A percentile compares a stretch with the other conserved stretches of the same genome.
These are phyloP conservation scores for Orientallactaga sibirica DNA, from an alignment of 2,797 vertebrate genomes.

Conservation along the genomic window DNA sequence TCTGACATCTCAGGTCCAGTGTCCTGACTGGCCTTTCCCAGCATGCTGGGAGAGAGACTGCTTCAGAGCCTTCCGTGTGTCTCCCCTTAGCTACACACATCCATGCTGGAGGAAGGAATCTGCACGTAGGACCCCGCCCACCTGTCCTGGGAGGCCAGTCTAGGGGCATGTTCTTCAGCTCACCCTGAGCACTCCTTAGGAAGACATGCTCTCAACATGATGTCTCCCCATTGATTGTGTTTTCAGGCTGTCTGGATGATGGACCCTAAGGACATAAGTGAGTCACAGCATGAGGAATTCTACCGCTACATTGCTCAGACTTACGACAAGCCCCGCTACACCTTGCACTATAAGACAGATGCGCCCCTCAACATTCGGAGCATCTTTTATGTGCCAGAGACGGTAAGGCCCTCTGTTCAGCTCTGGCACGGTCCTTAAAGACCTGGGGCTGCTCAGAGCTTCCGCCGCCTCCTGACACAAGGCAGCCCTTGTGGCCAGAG, in stretches of 20 bases:
- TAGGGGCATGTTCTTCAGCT: background rate
- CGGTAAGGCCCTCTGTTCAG: slow-evolving; percentile 85
- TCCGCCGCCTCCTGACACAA: background rate
- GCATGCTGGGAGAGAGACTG: background rate
- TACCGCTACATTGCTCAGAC: slow-evolving; percentile 95
- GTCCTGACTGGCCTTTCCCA: background rate
- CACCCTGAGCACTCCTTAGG: background rate
- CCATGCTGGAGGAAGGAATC: background rate
- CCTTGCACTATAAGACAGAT: slow-evolving; percentile 95
- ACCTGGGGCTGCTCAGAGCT: background rate
- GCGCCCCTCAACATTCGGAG: slow-evolving; percentile 97
- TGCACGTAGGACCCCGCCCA: background rate
- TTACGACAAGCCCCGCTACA: slow-evolving; percentile 95
- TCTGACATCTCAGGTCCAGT: background rate
- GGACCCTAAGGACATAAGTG: slow-evolving; percentile 95
- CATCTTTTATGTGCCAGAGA: slow-evolving; percentile 96
- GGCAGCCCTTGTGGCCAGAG: rapidly evolving
- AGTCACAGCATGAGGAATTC: slow-evolving; percentile 97
- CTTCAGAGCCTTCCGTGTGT: background rate
- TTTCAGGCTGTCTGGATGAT: slow-evolving; percentile 96
- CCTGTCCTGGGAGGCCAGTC: background rate
- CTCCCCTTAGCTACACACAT: background rate
- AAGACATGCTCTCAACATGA: background rate
- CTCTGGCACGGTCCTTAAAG: background rate
- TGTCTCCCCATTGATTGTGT: rapidly evolving